A percentile compares a stretch with the other conserved stretches of the same genome.
Evolutionary conservation across 2,888 invertebrate species (phyloP).

Genomic region (Alentia gelatinosa): DNA sequence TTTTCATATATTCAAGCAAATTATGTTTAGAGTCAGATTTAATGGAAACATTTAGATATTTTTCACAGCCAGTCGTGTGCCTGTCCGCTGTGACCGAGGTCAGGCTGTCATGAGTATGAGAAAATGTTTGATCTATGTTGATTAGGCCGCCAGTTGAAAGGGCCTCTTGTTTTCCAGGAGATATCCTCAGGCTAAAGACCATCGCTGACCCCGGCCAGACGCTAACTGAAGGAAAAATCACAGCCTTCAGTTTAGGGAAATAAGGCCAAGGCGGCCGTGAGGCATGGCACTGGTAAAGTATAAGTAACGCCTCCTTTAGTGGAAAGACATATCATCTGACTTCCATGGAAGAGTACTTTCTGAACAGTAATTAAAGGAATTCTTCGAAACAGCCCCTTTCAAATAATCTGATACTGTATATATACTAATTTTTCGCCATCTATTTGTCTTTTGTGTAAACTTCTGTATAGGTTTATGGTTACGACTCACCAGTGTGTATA

Average conservation of each 20-base stretch:
- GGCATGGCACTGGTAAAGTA: background rate
- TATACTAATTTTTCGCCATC: too few species aligned
- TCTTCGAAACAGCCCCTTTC: too few species aligned
- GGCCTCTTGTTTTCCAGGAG: conserved; percentile 40
- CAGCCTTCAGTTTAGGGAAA: conserved; percentile 6
- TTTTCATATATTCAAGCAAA: background rate
- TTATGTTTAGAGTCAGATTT: background rate
- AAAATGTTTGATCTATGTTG: conserved; percentile 49
- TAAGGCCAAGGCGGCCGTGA: background rate
- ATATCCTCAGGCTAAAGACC: background rate
- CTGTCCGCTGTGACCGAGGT: background rate
- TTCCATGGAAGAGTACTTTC: background rate
- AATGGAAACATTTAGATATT: background rate
- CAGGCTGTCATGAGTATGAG: conserved; percentile 12
- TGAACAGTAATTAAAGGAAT: background rate
- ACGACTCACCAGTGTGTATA: too few species aligned
- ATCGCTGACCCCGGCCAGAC: conserved; percentile 14
- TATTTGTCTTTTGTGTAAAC: too few species aligned
- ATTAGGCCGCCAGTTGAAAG: conserved; percentile 46
- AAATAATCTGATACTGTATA: too few species aligned
- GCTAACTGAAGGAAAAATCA: background rate
- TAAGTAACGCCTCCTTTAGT: background rate
- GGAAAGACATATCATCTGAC: background rate
- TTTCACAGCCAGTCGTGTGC: background rate
- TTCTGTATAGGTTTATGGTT: too few species aligned